phyloP scores from a whole-genome alignment of 92 coral and sea anemone species.

The Muricea muricata region DNA sequence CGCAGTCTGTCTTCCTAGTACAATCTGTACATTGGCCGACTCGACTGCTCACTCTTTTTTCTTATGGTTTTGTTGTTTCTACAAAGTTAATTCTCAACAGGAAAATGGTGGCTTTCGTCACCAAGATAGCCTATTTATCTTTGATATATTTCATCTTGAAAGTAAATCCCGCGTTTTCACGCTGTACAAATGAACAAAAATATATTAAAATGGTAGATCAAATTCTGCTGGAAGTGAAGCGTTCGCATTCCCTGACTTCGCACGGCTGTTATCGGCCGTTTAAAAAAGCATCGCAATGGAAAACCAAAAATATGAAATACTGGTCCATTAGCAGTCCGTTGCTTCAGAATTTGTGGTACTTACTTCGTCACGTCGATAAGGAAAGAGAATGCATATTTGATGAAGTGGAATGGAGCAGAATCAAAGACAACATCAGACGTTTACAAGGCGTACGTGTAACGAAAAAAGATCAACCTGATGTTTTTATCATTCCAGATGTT shows the following conservation, averaged over 20 bases:
- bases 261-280: background rate
- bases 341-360: background rate
- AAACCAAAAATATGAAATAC: background rate
- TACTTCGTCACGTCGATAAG: background rate
- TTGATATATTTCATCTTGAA: background rate
- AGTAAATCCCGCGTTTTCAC: background rate
- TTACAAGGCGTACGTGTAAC: conserved; percentile 3
- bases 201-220: background rate
- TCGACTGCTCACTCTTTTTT: no score
- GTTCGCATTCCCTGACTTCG: background rate
- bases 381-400: conserved; percentile 20
- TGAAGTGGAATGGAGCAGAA: conserved; percentile 1
- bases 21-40: no score
- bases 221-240: background rate
- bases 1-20: no score
- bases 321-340: background rate
- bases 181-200: background rate
- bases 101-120: background rate
- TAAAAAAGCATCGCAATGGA: background rate
- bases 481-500: conserved; percentile 27
- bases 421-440: background rate
- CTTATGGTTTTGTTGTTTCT: no score
- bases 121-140: background rate
- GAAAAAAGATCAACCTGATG: background rate
- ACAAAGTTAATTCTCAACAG: background rate